Conservation (phyloP, 2,113 vertebrate genomes). For the Henicopernis longicauda region DNA sequence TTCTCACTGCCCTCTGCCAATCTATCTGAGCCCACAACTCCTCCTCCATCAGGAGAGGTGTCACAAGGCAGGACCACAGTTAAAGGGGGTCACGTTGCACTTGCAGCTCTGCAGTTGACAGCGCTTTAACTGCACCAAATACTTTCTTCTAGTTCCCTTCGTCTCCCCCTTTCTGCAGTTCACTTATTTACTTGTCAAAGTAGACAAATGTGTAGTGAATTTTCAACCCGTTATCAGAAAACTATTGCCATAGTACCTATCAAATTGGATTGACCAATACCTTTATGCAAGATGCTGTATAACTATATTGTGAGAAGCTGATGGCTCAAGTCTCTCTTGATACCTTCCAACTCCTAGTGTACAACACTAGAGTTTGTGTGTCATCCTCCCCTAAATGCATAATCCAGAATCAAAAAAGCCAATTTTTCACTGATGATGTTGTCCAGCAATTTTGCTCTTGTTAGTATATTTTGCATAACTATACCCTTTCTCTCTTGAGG, state of each 20-base stretch:
- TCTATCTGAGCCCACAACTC: neutral
- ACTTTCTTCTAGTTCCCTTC: neutral
- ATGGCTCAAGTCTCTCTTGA: neutral
- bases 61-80: neutral
- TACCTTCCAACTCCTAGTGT: neutral
- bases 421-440: neutral
- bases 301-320: neutral
- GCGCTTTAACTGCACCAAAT: neutral
- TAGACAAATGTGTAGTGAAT: neutral
- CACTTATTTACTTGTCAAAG: neutral
- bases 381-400: neutral
- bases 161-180: neutral
- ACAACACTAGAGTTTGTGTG: neutral
- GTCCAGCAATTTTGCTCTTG: neutral
- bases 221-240: neutral
- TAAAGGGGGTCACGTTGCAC: neutral
- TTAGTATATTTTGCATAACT: neutral
- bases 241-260: neutral
- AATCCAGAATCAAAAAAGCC: neutral
- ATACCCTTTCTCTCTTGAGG: neutral
- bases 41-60: slow-evolving; percentile 17
- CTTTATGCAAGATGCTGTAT: neutral
- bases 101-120: neutral
- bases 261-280: neutral
- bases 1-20: slow-evolving; percentile 35